Conservation (phyloP, 2,888 invertebrate species). For the Abscondita cerata region DNA sequence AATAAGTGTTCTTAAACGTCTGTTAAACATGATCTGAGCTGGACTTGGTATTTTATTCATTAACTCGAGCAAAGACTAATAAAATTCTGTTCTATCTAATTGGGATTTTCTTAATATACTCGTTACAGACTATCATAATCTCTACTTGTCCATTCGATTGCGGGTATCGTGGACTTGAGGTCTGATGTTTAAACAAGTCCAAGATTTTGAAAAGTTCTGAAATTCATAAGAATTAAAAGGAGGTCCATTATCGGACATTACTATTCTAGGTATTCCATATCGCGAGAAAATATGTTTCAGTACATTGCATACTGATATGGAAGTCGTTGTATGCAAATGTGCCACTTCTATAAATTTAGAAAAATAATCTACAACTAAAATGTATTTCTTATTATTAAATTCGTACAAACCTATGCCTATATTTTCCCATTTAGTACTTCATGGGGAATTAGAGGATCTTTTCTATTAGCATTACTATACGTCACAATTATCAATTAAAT, state of each 20-base stretch:
- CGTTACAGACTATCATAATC: background rate
- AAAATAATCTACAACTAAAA: background rate
- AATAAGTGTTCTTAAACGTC: background rate
- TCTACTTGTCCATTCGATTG: background rate
- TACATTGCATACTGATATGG: background rate
- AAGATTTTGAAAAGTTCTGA: background rate
- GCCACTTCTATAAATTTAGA: background rate
- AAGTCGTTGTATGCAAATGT: background rate
- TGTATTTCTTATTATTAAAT: background rate
- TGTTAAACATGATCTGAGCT: background rate
- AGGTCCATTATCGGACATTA: background rate
- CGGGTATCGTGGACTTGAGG: background rate
- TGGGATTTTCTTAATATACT: background rate
- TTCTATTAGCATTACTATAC: background rate
- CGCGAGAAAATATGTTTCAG: background rate
- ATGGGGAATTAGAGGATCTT: background rate
- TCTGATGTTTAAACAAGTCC: conserved; percentile 2
- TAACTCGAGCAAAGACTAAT: background rate
- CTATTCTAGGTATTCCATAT: background rate
- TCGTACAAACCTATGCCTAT: background rate
- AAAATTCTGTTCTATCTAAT: background rate
- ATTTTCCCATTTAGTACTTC: background rate
- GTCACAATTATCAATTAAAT: background rate
- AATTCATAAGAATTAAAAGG: background rate
- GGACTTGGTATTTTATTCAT: background rate